Evolutionary conservation across 2,113 vertebrate species (phyloP).

Genomic region (Pelecanoides urinatrix): DNA sequence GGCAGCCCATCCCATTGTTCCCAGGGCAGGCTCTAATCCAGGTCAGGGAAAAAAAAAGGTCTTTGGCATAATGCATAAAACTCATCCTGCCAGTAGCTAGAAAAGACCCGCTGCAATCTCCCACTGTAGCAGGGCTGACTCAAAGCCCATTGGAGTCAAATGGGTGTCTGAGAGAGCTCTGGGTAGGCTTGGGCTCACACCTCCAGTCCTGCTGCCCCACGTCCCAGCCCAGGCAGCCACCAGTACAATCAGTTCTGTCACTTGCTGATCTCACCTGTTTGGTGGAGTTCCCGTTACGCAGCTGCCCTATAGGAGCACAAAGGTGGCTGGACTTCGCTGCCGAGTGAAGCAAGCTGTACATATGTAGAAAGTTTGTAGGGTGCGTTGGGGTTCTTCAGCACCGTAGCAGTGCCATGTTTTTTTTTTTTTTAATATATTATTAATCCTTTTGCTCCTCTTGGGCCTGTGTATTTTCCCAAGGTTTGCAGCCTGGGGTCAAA

Average conservation of each 20-base stretch:
- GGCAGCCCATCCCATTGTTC: constrained; percentile 59
- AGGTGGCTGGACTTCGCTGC: not conserved
- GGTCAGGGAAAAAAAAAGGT: constrained; percentile 47
- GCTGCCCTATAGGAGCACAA: not conserved
- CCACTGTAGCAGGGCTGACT: constrained; percentile 35
- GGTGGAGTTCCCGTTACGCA: not conserved
- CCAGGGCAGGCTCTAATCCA: constrained; percentile 59
- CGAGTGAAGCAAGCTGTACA: not conserved
- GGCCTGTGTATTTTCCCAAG: not conserved
- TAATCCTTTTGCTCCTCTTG: constrained; percentile 40
- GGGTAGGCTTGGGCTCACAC: not conserved
- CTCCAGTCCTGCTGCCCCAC: not conserved
- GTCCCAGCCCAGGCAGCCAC: not conserved
- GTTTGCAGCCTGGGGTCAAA: not conserved
- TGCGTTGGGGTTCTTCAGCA: constrained; percentile 9
- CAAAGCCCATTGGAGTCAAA: constrained; percentile 9
- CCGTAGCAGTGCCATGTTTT: not conserved
- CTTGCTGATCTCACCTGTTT: not conserved
- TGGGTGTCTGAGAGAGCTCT: not conserved
- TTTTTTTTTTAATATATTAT: not conserved
- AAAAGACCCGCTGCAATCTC: constrained; percentile 26
- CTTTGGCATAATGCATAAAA: constrained; percentile 54
- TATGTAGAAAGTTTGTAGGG: constrained; percentile 49
- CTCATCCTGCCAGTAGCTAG: constrained; percentile 23
- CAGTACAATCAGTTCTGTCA: not conserved